Evolutionary conservation across 2,888 invertebrate genomes (phyloP).

Genomic region (Lysandra bellargus): DNA sequence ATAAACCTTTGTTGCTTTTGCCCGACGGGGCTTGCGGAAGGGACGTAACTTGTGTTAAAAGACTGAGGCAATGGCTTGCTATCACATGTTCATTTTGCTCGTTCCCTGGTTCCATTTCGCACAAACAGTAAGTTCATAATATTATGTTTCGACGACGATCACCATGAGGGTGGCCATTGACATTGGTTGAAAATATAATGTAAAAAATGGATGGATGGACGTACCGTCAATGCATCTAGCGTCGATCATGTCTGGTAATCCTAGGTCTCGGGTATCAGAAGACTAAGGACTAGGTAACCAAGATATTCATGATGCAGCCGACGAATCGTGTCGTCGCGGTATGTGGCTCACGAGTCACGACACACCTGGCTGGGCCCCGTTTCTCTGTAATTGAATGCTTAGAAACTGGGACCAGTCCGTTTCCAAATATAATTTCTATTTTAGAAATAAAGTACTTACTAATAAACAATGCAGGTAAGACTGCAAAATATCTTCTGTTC

Average conservation of each 20-base stretch:
- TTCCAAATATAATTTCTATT: neutral
- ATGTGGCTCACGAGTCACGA: slow-evolving; percentile 15
- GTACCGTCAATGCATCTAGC: neutral
- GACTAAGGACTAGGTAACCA: neutral
- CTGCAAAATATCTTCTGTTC: too few species aligned
- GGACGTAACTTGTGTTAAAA: too few species aligned
- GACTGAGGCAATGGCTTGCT: too few species aligned
- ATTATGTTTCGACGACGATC: too few species aligned
- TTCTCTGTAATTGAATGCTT: slow-evolving; percentile 11
- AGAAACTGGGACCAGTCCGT: neutral
- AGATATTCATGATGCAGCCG: neutral
- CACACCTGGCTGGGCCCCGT: neutral
- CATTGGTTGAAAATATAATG: too few species aligned
- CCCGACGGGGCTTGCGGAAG: too few species aligned
- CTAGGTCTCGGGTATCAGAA: neutral
- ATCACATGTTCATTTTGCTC: too few species aligned
- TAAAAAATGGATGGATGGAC: too few species aligned
- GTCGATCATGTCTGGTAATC: neutral
- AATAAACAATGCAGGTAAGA: neutral
- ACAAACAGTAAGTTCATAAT: too few species aligned
- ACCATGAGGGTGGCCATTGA: too few species aligned
- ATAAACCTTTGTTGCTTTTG: neutral
- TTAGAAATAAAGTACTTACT: neutral
- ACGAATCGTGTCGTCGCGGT: neutral
- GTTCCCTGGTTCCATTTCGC: too few species aligned